Conservation (phyloP, 2,888 invertebrate genomes). For the Psylliodes chrysocephalus region DNA sequence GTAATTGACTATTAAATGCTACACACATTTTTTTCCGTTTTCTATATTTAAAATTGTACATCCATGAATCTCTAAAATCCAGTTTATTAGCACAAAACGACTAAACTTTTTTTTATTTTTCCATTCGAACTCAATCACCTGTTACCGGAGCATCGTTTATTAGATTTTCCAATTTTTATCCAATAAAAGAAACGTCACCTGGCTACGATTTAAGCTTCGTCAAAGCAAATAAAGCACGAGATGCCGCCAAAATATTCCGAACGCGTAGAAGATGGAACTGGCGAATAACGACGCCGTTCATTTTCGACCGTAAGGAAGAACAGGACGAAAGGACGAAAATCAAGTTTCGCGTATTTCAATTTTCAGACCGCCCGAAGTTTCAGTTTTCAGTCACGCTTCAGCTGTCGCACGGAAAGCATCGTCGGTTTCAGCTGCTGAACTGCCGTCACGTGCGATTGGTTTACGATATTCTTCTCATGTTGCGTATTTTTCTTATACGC, state of each 20-base stretch:
- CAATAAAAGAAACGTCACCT: neutral
- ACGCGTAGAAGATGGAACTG: neutral
- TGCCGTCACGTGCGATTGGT: conserved; percentile 28
- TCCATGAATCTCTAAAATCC: no score
- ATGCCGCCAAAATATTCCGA: neutral
- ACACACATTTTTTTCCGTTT: no score
- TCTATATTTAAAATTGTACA: no score
- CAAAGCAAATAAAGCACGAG: neutral
- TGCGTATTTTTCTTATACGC: neutral
- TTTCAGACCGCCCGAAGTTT: conserved; percentile 15
- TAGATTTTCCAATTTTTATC: neutral
- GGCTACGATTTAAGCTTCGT: neutral
- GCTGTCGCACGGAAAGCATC: conserved; percentile 16
- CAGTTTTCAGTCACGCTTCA: conserved; percentile 28
- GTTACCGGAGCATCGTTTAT: neutral
- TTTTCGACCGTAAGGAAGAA: neutral
- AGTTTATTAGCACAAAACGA: no score
- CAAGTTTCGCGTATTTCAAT: conserved; percentile 21
- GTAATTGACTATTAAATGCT: no score
- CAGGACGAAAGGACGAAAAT: conserved; percentile 23
- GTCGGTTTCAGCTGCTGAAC: conserved; percentile 2
- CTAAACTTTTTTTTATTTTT: no score
- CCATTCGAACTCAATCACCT: neutral
- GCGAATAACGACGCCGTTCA: conserved; percentile 1
- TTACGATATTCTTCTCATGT: conserved; percentile 6